Conservation (phyloP, 2,888 invertebrate species). For the Apeira syringaria region DNA sequence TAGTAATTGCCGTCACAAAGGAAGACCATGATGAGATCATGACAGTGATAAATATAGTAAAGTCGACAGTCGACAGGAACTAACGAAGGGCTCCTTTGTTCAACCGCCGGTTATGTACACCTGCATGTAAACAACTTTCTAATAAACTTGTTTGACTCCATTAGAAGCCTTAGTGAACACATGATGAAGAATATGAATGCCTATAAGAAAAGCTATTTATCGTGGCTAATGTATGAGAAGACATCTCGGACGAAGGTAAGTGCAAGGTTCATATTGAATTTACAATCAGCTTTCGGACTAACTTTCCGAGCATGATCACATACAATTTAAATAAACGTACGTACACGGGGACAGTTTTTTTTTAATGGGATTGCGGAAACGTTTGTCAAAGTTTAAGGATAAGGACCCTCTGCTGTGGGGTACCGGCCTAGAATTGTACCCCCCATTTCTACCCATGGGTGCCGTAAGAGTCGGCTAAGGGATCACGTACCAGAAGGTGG, state of each 20-base stretch:
- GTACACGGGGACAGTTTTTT: too few species aligned
- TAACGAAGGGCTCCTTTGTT: conserved; percentile 30
- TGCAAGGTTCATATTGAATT: too few species aligned
- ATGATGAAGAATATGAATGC: conserved; percentile 22
- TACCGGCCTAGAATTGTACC: too few species aligned
- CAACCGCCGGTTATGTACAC: conserved; percentile 10
- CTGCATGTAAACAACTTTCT: conserved; percentile 32
- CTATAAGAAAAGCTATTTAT: conserved; percentile 15
- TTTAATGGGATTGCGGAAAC: too few species aligned
- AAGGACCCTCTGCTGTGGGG: too few species aligned
- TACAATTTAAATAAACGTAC: too few species aligned
- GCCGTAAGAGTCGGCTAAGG: too few species aligned
- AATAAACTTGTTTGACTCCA: conserved; percentile 23
- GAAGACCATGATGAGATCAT: conserved; percentile 18
- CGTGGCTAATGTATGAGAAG: conserved; percentile 10
- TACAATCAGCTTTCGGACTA: too few species aligned
- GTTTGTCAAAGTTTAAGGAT: too few species aligned
- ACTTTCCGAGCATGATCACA: too few species aligned
- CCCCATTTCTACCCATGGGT: too few species aligned
- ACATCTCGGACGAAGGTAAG: conserved; percentile 6
- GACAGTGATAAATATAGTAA: conserved; percentile 20
- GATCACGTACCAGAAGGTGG: too few species aligned
- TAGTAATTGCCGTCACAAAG: conserved; percentile 5
- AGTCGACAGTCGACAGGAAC: conserved; percentile 23
- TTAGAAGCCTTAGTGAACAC: conserved; percentile 18